Evolutionary conservation across 2,888 invertebrate species (phyloP), one percentile per base, ranked within the genome.

Genomic region (Hylaea fasciaria): DNA sequence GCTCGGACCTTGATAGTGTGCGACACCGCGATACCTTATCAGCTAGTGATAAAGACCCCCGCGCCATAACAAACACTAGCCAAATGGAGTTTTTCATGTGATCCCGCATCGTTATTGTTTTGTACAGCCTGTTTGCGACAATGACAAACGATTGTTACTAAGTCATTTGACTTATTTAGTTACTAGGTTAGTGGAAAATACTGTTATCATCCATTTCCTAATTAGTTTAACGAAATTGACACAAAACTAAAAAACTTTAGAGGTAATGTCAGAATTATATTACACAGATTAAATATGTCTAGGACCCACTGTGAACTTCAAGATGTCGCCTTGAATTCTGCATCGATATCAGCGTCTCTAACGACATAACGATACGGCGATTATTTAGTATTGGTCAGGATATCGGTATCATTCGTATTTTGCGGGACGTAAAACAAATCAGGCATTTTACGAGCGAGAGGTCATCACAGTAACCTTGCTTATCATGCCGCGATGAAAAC

Each of bases 1-100:
- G 66, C 66, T 73, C 76, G 67, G 80, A 77, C 81, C 82, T 81
- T 84, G 83, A 81, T 69, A 70, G 73, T 75, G 73, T 75, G 73
- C 73, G 78, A 71, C 71, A 64, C 72, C 66, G 69, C 73, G 83
- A 82, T 78, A 80, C 69, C 59, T 77, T 84, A 83, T 82, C 83
- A 78, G 70, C 69, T 66, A 62, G 66, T 66, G 80, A 80, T 81
- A 78, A 72, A 73, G 73, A 78, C 74, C 74, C 74, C 72, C 75
- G 77, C 77, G 71, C 70, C 79, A 81, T 59, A 76, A 80, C 76
- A 77, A 76, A 77, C 73, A 63, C 58, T 58, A 43, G 46, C 63
- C 50, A 64, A 64, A 68, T 64, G 64, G 60, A 70, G 62, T 69
- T 65, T 65, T 71, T 66, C 48, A 53, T 40, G 45, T 22, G 39